These are phyloP conservation scores for Heteromurus nitidus DNA, from an alignment of 2,888 invertebrate genomes.

Conservation along the genomic window DNA sequence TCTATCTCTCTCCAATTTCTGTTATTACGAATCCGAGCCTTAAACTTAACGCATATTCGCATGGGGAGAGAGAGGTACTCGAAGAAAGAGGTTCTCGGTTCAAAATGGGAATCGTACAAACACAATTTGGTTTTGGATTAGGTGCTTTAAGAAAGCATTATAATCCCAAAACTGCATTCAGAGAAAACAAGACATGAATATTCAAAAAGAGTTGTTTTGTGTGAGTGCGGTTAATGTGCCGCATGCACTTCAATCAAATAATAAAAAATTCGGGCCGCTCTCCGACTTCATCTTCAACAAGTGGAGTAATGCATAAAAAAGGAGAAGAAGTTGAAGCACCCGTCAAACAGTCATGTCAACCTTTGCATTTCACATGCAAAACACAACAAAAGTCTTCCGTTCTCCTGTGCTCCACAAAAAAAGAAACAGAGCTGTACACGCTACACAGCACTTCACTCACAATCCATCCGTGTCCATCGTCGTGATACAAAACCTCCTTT, in stretches of 20 bases:
- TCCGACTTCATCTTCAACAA: conserved; percentile 41
- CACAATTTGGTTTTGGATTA: no score
- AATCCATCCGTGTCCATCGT: not conserved
- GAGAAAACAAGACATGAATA: not conserved
- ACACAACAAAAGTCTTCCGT: not conserved
- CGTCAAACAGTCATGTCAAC: conserved; percentile 46
- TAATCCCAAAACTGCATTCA: not conserved
- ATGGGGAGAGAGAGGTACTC: no score
- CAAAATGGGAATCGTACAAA: no score
- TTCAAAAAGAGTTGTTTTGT: not conserved
- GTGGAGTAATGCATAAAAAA: conserved; percentile 28
- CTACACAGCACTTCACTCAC: not conserved
- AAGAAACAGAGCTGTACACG: no score
- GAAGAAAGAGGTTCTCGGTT: no score
- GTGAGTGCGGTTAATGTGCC: not conserved
- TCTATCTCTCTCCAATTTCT: no score
- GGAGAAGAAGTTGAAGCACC: no score
- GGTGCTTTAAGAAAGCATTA: not conserved
- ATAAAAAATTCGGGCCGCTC: conserved; percentile 10
- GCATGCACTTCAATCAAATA: conserved; percentile 1
- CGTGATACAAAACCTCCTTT: conserved; percentile 16
- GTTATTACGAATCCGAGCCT: no score
- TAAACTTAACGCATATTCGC: no score
- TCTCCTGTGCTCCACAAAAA: not conserved
- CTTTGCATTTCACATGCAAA: conserved; percentile 25